Evolutionary conservation across 2,888 invertebrate genomes (phyloP), one percentile per base, ranked within the genome.

Genomic region (Dynastes tityus): DNA sequence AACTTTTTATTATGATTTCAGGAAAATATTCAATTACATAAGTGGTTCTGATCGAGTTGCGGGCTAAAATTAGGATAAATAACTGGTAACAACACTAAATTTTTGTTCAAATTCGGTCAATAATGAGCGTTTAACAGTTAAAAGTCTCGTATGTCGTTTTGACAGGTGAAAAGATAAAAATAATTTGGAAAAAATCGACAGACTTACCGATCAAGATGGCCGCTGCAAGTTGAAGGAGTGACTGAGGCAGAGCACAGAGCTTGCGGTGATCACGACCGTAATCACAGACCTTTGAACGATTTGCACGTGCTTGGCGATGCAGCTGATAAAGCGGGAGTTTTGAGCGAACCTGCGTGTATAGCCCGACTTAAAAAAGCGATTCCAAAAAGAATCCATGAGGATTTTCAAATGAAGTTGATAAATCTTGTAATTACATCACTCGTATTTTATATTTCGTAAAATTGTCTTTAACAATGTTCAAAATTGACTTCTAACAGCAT

Each of bases 191-290:
- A 65, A 76, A 55, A 67, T 76, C 22, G 55, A 13, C 45, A 11
- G 68, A 79, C 79, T 79, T 58, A 79, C 79, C 79, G 63, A 79
- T 79, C 77, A 79, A 79, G 64, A 79, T 79, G 77, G 79, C 79
- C 73, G 77, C 76, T 49, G 70, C 79, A 40, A 45, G 70, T 77
- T 63, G 64, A 55, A 78, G 70, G 78, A 63, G 76, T 65, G 40
- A 77, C 79, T 71, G 68, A 73, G 51, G 75, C 71, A 51, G 65
- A 55, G 65, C 68, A 73, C 55, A 51, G 58, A 49, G 65, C 49
- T 45, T 29, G 73, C 49, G 40, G 76, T 76, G 80, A 71, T 68
- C 70, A 53, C 77, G 55, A 61, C 68, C 58, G 58, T 65, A 49
- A 61, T 49, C 49, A 63, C 77, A 53, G 49, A 75, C 80, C 68